Evolutionary conservation across 2,888 invertebrate species (phyloP).

Genomic region (Melolontha melolontha): DNA sequence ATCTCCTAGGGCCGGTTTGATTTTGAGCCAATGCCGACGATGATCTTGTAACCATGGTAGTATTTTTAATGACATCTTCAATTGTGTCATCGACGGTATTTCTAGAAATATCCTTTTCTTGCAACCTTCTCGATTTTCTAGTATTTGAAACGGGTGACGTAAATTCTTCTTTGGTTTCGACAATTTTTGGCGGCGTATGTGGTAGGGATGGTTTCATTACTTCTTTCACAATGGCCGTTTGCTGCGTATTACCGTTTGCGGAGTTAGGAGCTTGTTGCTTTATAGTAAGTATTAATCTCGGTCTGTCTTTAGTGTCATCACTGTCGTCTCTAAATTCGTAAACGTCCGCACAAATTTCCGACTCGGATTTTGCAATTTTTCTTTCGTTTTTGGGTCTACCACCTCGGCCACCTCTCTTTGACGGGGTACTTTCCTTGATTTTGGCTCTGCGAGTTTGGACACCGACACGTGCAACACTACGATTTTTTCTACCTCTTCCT

Average conservation of each 20-base stretch:
- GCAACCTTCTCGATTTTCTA: constrained; percentile 83
- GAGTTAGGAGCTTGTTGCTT: constrained; percentile 74
- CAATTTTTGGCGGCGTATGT: constrained; percentile 28
- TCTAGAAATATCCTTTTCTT: constrained; percentile 81
- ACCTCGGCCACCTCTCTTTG: constrained; percentile 65
- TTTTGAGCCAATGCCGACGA: constrained; percentile 61
- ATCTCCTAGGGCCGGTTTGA: constrained; percentile 67
- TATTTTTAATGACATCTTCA: constrained; percentile 87
- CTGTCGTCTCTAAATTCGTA: constrained; percentile 94
- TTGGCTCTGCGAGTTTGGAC: constrained; percentile 72
- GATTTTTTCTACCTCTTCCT: constrained; percentile 61
- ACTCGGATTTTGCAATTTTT: constrained; percentile 69
- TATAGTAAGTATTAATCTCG: constrained; percentile 84
- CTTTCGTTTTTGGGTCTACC: constrained; percentile 69
- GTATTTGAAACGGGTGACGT: constrained; percentile 76
- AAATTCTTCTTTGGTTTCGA: constrained; percentile 68
- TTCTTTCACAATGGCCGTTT: constrained; percentile 66
- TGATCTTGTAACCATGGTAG: constrained; percentile 64
- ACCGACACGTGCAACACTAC: constrained; percentile 63
- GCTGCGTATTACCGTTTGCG: constrained; percentile 48
- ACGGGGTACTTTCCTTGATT: constrained; percentile 49
- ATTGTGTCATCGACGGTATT: constrained; percentile 89
- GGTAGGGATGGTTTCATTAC: constrained; percentile 47
- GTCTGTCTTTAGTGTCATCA: constrained; percentile 78
- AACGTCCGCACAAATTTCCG: constrained; percentile 78